These are phyloP conservation scores for Alectura lathami DNA, from an alignment of 2,113 vertebrate species.

Conservation along the genomic window DNA sequence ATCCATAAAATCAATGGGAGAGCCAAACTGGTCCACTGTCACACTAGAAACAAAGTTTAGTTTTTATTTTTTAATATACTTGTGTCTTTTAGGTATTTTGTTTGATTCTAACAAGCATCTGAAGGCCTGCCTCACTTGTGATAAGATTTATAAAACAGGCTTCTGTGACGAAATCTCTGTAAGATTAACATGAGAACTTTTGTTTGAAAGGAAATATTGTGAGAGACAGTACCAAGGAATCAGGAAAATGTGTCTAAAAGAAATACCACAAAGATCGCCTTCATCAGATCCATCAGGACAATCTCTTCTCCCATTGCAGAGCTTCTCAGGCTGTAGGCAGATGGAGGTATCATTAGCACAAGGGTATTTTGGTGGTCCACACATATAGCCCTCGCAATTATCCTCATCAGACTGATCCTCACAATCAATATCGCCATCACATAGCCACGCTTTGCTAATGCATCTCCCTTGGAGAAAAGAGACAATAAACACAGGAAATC, in stretches of 20 bases:
- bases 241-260: conserved; percentile 25
- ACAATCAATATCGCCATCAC: conserved; percentile 97
- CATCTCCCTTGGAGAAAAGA: conserved; percentile 89
- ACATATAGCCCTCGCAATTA: conserved; percentile 88
- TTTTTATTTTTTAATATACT: not conserved
- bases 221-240: not conserved
- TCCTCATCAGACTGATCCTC: conserved; percentile 98
- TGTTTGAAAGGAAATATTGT: not conserved
- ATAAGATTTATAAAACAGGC: not conserved
- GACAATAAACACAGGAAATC: conserved; percentile 63
- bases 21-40: no score
- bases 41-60: not conserved
- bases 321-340: conserved; percentile 93
- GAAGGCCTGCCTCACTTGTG: not conserved
- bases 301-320: conserved; percentile 93
- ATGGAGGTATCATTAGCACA: conserved; percentile 92
- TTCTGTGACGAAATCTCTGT: not conserved
- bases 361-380: conserved; percentile 94
- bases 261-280: conserved; percentile 92
- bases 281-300: conserved; percentile 96
- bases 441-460: conserved; percentile 98
- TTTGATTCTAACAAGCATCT: not conserved
- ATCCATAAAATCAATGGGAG: not conserved
- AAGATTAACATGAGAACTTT: not conserved
- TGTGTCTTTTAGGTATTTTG: not conserved